Percentiles rank a stretch among this genome's conserved stretches.
Conservation (phyloP, 2,888 invertebrate species). For the Iselma pallidipennis region DNA sequence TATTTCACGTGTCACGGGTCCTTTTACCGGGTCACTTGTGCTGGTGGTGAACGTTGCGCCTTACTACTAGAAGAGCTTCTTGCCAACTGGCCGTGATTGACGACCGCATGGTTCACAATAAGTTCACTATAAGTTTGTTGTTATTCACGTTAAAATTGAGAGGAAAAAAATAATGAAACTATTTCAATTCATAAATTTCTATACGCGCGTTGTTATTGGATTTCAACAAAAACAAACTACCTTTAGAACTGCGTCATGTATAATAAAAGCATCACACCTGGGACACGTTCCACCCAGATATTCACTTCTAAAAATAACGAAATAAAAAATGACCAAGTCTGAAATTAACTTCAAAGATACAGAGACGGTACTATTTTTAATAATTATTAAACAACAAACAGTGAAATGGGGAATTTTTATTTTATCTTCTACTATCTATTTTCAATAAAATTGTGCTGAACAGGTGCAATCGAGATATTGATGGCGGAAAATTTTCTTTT, state of each 20-base stretch:
- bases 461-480: not conserved
- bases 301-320: not conserved
- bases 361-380: not conserved
- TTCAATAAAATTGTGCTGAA: not conserved
- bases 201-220: not conserved
- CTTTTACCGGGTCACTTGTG: slow-evolving; percentile 38
- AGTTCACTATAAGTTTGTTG: slow-evolving; percentile 27
- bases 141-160: slow-evolving; percentile 23
- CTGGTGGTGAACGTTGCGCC: slow-evolving; percentile 20
- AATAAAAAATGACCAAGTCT: slow-evolving; percentile 15
- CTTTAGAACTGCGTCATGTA: not conserved
- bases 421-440: not conserved
- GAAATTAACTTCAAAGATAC: slow-evolving; percentile 10
- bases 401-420: not conserved
- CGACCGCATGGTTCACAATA: slow-evolving; percentile 32
- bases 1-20: slow-evolving; percentile 41
- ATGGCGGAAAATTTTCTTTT: too few species aligned
- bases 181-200: not conserved
- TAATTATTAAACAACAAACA: not conserved
- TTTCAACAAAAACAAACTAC: not conserved
- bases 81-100: slow-evolving; percentile 37
- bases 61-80: slow-evolving; percentile 31
- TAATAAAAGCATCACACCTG: slow-evolving; percentile 1
- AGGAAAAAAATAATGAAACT: not conserved
- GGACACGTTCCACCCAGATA: not conserved